phyloP scores from a whole-genome alignment of 2,113 vertebrate genomes.

The Pyrgilauda ruficollis region DNA sequence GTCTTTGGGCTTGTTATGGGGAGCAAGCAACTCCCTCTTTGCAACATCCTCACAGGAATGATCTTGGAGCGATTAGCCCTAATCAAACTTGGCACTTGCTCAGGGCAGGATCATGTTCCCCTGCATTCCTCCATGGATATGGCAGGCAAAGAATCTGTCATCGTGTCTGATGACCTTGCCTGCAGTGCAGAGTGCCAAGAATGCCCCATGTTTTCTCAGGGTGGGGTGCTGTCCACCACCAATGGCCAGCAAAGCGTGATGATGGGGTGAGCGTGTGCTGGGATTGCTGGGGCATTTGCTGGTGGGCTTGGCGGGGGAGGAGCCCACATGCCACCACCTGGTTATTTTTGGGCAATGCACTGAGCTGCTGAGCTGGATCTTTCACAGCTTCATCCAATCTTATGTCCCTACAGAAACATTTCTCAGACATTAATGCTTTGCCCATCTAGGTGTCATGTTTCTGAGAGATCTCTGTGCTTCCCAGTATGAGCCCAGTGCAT shows the following conservation, averaged over 20 bases:
- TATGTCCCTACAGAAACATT: background rate
- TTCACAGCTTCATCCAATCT: slow-evolving; percentile 42
- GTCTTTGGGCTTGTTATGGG: background rate
- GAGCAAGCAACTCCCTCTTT: background rate
- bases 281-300: slow-evolving; percentile 67
- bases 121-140: slow-evolving; percentile 26
- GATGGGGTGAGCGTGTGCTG: slow-evolving; percentile 48
- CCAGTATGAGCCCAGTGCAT: background rate
- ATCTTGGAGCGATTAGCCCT: background rate
- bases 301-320: slow-evolving; percentile 53
- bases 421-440: background rate
- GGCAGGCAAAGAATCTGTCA: slow-evolving; percentile 57
- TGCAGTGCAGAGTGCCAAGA: slow-evolving; percentile 63
- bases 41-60: background rate
- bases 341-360: slow-evolving; percentile 73
- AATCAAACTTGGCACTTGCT: slow-evolving; percentile 16
- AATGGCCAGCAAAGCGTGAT: slow-evolving; percentile 58
- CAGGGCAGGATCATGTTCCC: slow-evolving; percentile 35
- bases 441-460: background rate
- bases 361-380: slow-evolving; percentile 59
- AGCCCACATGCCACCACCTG: slow-evolving; percentile 65
- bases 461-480: background rate
- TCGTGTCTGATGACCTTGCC: slow-evolving; percentile 65
- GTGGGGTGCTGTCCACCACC: slow-evolving; percentile 66
- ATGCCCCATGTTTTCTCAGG: slow-evolving; percentile 72